Conservation (phyloP, 1,140 invertebrate genomes). For the Stegodyphus mimosarum region DNA sequence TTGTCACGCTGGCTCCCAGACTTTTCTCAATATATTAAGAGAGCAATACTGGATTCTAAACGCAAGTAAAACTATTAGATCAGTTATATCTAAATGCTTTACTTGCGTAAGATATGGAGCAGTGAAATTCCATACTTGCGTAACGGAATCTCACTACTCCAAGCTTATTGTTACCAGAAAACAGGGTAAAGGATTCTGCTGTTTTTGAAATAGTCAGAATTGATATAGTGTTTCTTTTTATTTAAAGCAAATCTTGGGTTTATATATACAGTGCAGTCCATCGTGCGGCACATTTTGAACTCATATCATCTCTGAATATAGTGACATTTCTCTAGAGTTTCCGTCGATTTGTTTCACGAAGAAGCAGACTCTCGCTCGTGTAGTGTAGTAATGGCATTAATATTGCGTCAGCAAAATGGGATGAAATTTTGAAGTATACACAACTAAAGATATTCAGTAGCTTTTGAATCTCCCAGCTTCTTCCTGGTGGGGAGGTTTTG, state of each 20-base stretch:
- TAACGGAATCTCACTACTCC: not conserved
- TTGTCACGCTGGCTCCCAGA: not conserved
- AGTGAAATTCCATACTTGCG: no score
- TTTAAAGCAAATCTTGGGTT: constrained; percentile 65
- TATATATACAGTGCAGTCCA: constrained; percentile 66
- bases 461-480: no score
- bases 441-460: no score
- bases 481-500: no score
- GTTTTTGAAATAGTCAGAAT: constrained; percentile 3
- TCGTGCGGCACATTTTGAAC: constrained; percentile 67
- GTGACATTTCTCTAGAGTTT: constrained; percentile 65
- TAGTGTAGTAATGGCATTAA: no score
- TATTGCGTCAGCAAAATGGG: no score
- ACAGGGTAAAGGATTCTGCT: not conserved
- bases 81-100: not conserved
- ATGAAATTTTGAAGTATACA: no score
- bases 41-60: not conserved
- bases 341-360: constrained; percentile 65
- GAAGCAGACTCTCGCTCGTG: no score
- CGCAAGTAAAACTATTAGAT: not conserved
- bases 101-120: not conserved
- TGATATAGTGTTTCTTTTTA: not conserved
- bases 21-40: not conserved
- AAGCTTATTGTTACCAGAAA: not conserved
- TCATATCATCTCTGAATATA: constrained; percentile 65